phyloP scores from a whole-genome alignment of 2,797 vertebrate genomes.

The Halcyon badia region DNA sequence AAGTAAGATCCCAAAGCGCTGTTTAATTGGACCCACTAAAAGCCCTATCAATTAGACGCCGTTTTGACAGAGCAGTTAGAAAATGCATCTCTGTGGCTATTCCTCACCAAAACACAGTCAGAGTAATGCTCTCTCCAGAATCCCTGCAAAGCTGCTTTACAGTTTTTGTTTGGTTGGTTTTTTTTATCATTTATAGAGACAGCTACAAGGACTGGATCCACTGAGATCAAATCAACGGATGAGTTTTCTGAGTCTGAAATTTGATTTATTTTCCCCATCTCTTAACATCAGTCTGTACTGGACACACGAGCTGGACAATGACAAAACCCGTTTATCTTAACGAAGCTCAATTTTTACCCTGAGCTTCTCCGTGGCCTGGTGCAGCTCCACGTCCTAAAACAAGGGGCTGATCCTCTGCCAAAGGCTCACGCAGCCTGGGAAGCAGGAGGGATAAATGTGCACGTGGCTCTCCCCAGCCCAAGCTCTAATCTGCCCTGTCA shows the following conservation, averaged over 20 bases:
- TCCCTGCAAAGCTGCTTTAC: not conserved
- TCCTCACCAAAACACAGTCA: not conserved
- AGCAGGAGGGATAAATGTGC: not conserved
- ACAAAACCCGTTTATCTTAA: not conserved
- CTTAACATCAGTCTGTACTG: not conserved
- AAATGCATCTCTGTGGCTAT: not conserved
- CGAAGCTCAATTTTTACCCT: not conserved
- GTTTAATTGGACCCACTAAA: conserved; percentile 39
- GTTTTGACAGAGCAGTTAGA: conserved; percentile 4
- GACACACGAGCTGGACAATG: not conserved
- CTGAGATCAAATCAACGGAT: not conserved
- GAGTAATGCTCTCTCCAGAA: not conserved
- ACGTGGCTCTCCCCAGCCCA: not conserved
- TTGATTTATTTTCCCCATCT: not conserved
- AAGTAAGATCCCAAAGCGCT: not conserved
- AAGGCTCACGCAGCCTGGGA: not conserved
- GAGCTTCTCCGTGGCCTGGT: not conserved
- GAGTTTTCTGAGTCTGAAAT: not conserved
- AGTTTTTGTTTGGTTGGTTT: not conserved
- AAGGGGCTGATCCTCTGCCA: not conserved
- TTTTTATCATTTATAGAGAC: not conserved
- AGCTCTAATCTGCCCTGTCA: not conserved
- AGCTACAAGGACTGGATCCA: not conserved
- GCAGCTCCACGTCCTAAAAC: accelerated
- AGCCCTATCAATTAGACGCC: conserved; percentile 49